Conservation (phyloP, 1,140 invertebrate species). For the Drosophila sp. region DNA sequence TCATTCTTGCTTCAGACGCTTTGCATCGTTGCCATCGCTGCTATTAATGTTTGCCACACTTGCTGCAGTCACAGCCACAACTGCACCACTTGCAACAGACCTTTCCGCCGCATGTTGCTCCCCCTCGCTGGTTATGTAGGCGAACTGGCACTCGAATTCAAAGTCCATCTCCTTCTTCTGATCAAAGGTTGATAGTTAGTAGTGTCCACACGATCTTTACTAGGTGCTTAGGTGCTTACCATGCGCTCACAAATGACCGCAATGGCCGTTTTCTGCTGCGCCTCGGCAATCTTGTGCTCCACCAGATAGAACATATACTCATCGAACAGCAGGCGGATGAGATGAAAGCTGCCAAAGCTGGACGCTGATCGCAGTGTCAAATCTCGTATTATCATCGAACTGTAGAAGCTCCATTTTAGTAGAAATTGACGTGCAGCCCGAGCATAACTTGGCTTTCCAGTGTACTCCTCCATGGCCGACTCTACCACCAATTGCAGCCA, state of each 20-base stretch:
- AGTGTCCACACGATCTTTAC: background rate
- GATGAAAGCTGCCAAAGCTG: conserved; percentile 99
- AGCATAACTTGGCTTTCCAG: conserved; percentile 93
- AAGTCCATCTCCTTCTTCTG: conserved; percentile 83
- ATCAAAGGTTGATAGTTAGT: conserved; percentile 34
- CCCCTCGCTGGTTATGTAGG: conserved; percentile 73
- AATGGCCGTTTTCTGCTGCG: conserved; percentile 95
- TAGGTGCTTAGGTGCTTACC: conserved; percentile 51
- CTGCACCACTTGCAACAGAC: conserved; percentile 33
- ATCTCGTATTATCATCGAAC: conserved; percentile 98
- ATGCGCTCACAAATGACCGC: conserved; percentile 91
- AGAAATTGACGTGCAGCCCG: conserved; percentile 97
- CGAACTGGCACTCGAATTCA: conserved; percentile 81
- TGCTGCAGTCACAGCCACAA: conserved; percentile 2
- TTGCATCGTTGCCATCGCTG: conserved; percentile 65
- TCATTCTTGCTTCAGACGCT: conserved; percentile 83
- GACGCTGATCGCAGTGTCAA: conserved; percentile 97
- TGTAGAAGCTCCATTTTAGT: conserved; percentile 99
- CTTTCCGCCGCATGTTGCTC: conserved; percentile 59
- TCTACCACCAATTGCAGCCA: conserved; percentile 98
- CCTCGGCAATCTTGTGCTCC: conserved; percentile 97
- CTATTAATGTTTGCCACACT: background rate
- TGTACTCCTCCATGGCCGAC: conserved; percentile 94
- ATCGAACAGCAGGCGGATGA: conserved; percentile 98
- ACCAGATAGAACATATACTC: conserved; percentile 99